These are phyloP conservation scores for Pandemis heparana DNA, from an alignment of 2,888 invertebrate genomes.

Conservation along the genomic window DNA sequence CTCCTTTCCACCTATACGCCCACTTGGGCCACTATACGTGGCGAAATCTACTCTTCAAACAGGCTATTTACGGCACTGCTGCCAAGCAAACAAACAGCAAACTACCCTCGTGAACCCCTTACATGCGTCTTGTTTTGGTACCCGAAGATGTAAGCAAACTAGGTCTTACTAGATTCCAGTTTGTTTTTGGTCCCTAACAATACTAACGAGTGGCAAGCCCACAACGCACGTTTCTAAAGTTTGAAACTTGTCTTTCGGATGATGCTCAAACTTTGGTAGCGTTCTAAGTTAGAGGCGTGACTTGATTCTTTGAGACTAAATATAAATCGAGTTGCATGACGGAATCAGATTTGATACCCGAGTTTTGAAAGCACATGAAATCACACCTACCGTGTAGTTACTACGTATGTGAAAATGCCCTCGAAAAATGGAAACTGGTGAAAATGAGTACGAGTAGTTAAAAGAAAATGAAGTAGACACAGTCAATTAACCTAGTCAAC, in stretches of 20 bases:
- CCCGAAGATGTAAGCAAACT: not conserved
- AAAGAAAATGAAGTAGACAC: no score
- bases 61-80: not conserved
- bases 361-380: no score
- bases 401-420: no score
- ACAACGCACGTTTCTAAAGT: slow-evolving; percentile 2
- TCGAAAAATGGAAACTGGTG: no score
- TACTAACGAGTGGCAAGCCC: not conserved
- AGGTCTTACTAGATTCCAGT: not conserved
- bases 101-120: not conserved
- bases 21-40: no score
- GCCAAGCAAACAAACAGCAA: not conserved
- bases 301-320: not conserved
- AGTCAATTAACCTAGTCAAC: no score
- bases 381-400: no score
- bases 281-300: not conserved
- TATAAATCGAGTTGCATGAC: not conserved
- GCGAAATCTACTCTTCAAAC: no score
- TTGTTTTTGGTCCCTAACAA: not conserved
- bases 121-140: not conserved
- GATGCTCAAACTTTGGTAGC: slow-evolving; percentile 1
- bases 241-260: not conserved
- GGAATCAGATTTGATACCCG: not conserved
- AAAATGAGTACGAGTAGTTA: no score
- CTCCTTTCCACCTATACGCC: no score